Conservation (phyloP, 2,888 invertebrate genomes). For the Hyposoter dolosus region DNA sequence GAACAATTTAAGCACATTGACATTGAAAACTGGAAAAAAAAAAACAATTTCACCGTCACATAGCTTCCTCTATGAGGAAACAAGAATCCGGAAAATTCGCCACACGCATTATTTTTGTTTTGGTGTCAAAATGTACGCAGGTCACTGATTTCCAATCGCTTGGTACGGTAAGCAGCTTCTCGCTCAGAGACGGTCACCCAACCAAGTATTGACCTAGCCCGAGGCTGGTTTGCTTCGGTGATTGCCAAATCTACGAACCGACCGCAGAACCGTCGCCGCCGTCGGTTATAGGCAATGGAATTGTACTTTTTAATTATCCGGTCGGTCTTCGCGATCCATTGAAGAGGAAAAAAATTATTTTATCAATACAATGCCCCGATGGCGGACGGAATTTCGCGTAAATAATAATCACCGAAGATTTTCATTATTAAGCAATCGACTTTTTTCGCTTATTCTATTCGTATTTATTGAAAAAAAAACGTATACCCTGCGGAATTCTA, state of each 20-base stretch:
- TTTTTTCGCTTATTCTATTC: not conserved
- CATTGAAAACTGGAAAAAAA: no score
- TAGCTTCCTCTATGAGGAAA: no score
- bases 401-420: constrained; percentile 3
- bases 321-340: not conserved
- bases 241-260: not conserved
- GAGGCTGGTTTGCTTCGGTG: not conserved
- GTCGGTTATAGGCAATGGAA: not conserved
- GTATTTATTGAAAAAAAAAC: not conserved
- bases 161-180: no score
- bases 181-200: no score
- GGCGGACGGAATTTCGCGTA: not conserved
- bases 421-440: not conserved
- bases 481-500: not conserved
- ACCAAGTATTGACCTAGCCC: not conserved
- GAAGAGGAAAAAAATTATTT: not conserved
- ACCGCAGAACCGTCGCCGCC: no score
- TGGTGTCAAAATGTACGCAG: not conserved
- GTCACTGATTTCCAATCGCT: no score
- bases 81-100: not conserved
- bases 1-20: no score
- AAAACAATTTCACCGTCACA: no score
- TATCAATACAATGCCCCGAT: not conserved
- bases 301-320: constrained; percentile 22
- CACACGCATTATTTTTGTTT: not conserved